Percentiles rank a stretch among this genome's conserved stretches.
Conservation (phyloP, 2,113 vertebrate genomes). For the Spermophilus dauricus region DNA sequence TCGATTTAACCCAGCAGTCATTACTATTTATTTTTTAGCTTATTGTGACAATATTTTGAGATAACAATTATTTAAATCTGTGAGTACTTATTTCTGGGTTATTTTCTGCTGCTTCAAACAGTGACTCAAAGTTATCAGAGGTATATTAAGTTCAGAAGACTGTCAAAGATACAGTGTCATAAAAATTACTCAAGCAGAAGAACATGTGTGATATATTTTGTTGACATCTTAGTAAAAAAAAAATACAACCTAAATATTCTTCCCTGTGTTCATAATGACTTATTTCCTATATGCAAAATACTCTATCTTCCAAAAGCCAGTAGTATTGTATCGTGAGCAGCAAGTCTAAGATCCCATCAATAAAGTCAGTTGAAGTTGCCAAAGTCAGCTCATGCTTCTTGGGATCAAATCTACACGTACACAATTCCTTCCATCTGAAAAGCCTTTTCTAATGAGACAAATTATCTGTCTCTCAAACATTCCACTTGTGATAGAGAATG, state of each 20-base stretch:
- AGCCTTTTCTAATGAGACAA: neutral
- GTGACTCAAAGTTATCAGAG: neutral
- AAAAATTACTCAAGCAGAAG: neutral
- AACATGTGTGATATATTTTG: neutral
- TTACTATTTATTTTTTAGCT: neutral
- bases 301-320: neutral
- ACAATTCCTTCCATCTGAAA: neutral
- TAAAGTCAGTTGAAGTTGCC: neutral
- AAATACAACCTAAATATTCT: neutral
- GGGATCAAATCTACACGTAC: neutral
- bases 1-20: neutral
- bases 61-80: slow-evolving; percentile 34
- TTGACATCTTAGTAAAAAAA: neutral
- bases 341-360: neutral
- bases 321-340: neutral
- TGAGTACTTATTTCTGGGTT: neutral
- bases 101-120: neutral
- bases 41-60: slow-evolving; percentile 20
- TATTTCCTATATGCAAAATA: neutral
- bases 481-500: neutral
- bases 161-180: neutral
- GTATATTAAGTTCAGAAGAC: neutral
- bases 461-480: neutral
- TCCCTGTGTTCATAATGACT: neutral
- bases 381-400: neutral